Percentiles rank a stretch among this genome's conserved stretches.
Evolutionary conservation across 2,888 invertebrate genomes (phyloP).

Genomic region (Sinodicranocentrus sp.): DNA sequence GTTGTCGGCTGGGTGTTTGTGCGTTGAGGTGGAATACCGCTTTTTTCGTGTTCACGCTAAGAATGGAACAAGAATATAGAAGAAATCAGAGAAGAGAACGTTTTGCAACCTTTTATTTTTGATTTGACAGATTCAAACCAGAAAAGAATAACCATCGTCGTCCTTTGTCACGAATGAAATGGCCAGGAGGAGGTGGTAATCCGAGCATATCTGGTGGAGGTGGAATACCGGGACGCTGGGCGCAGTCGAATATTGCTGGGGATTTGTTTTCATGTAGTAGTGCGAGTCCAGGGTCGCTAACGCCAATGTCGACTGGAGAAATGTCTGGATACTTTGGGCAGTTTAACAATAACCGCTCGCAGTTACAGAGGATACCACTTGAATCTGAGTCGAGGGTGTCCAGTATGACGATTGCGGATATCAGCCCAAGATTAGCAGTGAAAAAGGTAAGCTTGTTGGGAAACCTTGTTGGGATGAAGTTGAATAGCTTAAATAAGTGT

Average conservation of each 20-base stretch:
- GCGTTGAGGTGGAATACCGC: conserved; percentile 1
- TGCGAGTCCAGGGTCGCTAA: conserved; percentile 44
- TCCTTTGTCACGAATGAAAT: conserved; percentile 74
- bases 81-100: background rate
- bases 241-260: conserved; percentile 71
- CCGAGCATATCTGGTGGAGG: conserved; percentile 19
- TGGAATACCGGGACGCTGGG: conserved; percentile 20
- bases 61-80: background rate
- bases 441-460: conserved; percentile 78
- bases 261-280: conserved; percentile 74
- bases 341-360: conserved; percentile 48
- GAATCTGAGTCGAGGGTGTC: conserved; percentile 76
- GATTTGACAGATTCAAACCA: conserved; percentile 74
- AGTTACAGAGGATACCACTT: conserved; percentile 68
- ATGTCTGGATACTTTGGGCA: conserved; percentile 61
- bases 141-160: conserved; percentile 73
- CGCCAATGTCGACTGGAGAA: conserved; percentile 36
- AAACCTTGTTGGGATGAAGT: too few relatives aligned
- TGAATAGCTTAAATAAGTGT: too few relatives aligned
- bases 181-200: conserved; percentile 62
- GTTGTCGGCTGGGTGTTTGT: too few relatives aligned
- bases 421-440: conserved; percentile 80
- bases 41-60: background rate
- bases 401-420: conserved; percentile 78
- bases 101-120: background rate